Evolutionary conservation across 2,888 invertebrate genomes (phyloP).

Genomic region (Stictocephala bisonia): DNA sequence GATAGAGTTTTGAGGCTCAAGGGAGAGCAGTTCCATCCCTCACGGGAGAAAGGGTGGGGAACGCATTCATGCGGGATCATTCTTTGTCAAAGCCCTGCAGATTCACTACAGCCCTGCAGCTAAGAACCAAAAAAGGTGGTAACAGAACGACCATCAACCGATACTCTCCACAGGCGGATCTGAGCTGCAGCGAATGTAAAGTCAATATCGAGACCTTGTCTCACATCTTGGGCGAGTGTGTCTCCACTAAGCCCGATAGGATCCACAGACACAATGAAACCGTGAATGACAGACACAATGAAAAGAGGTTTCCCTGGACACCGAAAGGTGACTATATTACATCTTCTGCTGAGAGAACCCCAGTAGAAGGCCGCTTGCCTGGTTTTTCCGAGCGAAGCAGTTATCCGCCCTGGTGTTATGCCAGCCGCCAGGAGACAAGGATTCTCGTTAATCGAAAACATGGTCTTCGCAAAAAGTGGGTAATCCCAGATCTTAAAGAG

Average conservation of each 20-base stretch:
- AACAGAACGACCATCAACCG: slow-evolving; percentile 44
- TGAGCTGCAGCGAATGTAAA: slow-evolving; percentile 59
- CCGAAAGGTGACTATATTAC: too few relatives aligned
- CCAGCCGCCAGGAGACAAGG: too few relatives aligned
- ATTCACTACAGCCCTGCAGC: slow-evolving; percentile 59
- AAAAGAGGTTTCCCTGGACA: too few relatives aligned
- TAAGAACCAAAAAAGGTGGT: slow-evolving; percentile 59
- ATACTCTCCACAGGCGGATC: background rate
- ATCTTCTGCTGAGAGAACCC: too few relatives aligned
- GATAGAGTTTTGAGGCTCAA: slow-evolving; percentile 2
- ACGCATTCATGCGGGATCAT: slow-evolving; percentile 49
- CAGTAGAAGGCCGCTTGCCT: too few relatives aligned
- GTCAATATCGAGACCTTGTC: slow-evolving; percentile 60
- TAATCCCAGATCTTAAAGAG: too few relatives aligned
- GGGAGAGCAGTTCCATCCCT: slow-evolving; percentile 37
- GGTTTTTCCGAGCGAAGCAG: too few relatives aligned
- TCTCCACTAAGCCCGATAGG: slow-evolving; percentile 41
- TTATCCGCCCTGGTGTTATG: too few relatives aligned
- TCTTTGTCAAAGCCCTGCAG: slow-evolving; percentile 60
- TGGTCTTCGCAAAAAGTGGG: too few relatives aligned
- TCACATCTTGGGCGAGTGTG: slow-evolving; percentile 59
- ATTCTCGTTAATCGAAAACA: too few relatives aligned
- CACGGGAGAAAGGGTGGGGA: slow-evolving; percentile 54
- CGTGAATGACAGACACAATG: background rate
- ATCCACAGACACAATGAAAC: slow-evolving; percentile 51